These are phyloP conservation scores for Fragum sueziense DNA, from an alignment of 2,888 invertebrate species.

Conservation along the genomic window DNA sequence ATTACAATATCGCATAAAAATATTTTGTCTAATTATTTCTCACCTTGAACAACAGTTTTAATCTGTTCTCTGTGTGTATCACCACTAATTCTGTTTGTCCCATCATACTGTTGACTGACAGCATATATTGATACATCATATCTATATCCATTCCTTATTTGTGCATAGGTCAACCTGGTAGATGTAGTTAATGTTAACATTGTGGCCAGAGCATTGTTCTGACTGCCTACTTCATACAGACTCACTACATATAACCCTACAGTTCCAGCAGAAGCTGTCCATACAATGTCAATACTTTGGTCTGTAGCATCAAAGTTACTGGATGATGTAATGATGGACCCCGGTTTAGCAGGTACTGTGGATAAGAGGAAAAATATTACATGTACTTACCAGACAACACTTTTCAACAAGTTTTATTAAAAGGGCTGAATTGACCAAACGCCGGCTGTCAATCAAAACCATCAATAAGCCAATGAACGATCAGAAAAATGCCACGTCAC, in stretches of 20 bases:
- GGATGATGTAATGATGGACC: background rate
- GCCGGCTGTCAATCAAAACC: too few relatives aligned
- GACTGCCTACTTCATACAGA: conserved; percentile 4
- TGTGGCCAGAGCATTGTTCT: background rate
- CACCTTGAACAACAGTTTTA: conserved; percentile 36
- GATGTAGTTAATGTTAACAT: background rate
- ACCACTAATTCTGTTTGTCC: background rate
- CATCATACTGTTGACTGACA: conserved; percentile 25
- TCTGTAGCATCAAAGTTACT: conserved; percentile 16
- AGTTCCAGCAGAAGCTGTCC: background rate
- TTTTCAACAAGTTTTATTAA: too few relatives aligned
- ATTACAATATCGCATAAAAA: too few relatives aligned
- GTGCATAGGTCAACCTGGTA: background rate
- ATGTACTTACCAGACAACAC: too few relatives aligned
- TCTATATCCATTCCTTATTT: conserved; percentile 28
- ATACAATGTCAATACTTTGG: background rate
- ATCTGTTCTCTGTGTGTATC: conserved; percentile 23
- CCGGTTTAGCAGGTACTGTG: background rate
- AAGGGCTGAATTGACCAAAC: too few relatives aligned
- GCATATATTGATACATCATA: conserved; percentile 21
- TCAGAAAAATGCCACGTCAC: too few relatives aligned
- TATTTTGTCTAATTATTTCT: too few relatives aligned
- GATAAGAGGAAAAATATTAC: background rate
- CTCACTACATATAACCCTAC: conserved; percentile 10
- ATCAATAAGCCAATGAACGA: too few relatives aligned